Conservation (phyloP, 2,797 vertebrate species). For the Fistularia tabacaria region DNA sequence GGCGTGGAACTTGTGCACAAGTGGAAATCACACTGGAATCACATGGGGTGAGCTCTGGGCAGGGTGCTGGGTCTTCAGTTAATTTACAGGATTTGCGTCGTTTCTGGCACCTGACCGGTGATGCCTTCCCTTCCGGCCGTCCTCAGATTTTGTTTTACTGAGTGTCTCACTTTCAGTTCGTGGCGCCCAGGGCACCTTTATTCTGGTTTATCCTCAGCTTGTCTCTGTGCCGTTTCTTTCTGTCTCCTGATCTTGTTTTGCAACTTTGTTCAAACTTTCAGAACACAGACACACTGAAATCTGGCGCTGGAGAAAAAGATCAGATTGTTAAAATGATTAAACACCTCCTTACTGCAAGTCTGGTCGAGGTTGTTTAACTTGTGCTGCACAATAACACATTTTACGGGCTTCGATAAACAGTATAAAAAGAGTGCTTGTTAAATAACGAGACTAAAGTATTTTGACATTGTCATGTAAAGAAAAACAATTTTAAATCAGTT, state of each 20-base stretch:
- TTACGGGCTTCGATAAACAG: too few relatives aligned
- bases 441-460: too few relatives aligned
- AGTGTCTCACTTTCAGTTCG: conserved; percentile 29
- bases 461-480: too few relatives aligned
- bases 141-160: conserved; percentile 26
- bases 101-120: conserved; percentile 46
- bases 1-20: conserved; percentile 1
- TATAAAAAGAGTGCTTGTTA: too few relatives aligned
- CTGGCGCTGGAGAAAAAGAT: conserved; percentile 5
- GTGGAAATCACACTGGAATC: conserved; percentile 13
- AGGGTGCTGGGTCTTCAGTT: conserved; percentile 16
- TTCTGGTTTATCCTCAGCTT: conserved; percentile 26
- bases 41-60: conserved; percentile 12
- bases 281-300: not conserved
- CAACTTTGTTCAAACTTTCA: conserved; percentile 4
- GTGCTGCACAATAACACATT: too few relatives aligned
- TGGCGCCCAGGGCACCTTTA: conserved; percentile 19
- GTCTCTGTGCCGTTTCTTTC: conserved; percentile 3
- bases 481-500: too few relatives aligned
- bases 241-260: conserved; percentile 18
- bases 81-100: conserved; percentile 35
- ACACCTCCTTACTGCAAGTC: too few relatives aligned
- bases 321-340: not conserved
- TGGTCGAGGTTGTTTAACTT: too few relatives aligned
- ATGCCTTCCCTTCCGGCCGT: conserved; percentile 37